A percentile compares a stretch with the other conserved stretches of the same genome.
These are phyloP conservation scores for Eretmochelys imbricata DNA, from an alignment of 2,113 vertebrate genomes.

Conservation along the genomic window DNA sequence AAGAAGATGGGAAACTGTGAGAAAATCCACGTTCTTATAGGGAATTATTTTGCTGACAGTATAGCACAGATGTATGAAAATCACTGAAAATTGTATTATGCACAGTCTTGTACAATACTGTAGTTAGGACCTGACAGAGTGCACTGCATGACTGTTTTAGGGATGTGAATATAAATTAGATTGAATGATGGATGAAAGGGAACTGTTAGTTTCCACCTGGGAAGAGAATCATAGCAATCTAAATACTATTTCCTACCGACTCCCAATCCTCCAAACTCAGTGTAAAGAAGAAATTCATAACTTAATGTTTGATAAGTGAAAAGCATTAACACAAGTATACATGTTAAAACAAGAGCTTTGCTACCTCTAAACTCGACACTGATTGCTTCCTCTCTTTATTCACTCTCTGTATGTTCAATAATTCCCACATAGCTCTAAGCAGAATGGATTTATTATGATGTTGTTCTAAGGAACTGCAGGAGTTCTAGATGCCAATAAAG, in stretches of 20 bases:
- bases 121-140: not conserved
- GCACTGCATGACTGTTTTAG: not conserved
- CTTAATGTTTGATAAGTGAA: not conserved
- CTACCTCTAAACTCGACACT: not conserved
- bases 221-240: not conserved
- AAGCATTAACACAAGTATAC: not conserved
- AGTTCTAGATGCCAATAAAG: slow-evolving; percentile 74
- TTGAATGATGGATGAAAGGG: not conserved
- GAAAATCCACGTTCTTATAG: not conserved
- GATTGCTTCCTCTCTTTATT: slow-evolving; percentile 36
- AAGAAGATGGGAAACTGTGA: not conserved
- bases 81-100: not conserved
- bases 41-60: slow-evolving; percentile 53
- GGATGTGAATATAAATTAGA: not conserved
- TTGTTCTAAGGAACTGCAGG: slow-evolving; percentile 65
- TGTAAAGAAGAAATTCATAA: not conserved
- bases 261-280: not conserved
- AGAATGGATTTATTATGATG: slow-evolving; percentile 63
- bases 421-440: slow-evolving; percentile 38
- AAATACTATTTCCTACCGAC: slow-evolving; percentile 8
- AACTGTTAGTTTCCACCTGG: not conserved
- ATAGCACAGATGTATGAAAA: not conserved
- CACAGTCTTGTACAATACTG: not conserved
- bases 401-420: not conserved
- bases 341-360: not conserved